Conservation (phyloP, 2,113 vertebrate species). For the Antennarius striatus region DNA sequence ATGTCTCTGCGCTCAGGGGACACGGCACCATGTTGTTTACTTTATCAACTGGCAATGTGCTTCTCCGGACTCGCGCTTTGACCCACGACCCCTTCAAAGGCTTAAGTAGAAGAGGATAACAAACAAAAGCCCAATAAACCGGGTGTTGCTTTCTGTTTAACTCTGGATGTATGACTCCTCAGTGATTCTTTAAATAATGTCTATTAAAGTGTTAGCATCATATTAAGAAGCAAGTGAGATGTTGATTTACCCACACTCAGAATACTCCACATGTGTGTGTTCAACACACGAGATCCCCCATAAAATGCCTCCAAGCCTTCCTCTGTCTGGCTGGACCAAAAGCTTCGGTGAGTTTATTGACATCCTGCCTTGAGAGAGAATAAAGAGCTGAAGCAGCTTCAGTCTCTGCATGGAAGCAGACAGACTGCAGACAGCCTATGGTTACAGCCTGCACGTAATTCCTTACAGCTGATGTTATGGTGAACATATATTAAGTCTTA, state of each 20-base stretch:
- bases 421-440: slow-evolving; percentile 38
- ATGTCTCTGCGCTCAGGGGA: slow-evolving; percentile 40
- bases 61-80: slow-evolving; percentile 29
- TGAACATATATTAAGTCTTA: slow-evolving; percentile 20
- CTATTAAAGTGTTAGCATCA: too few species aligned
- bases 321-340: slow-evolving; percentile 56
- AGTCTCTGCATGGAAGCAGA: slow-evolving; percentile 37
- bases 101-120: slow-evolving; percentile 61
- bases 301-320: slow-evolving; percentile 63
- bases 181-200: too few species aligned
- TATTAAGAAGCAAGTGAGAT: too few species aligned
- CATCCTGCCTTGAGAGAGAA: slow-evolving; percentile 59
- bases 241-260: too few species aligned
- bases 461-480: slow-evolving; percentile 43
- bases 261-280: slow-evolving; percentile 29
- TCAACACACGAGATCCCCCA: slow-evolving; percentile 45
- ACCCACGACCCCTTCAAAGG: slow-evolving; percentile 65
- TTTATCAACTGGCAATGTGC: slow-evolving; percentile 52
- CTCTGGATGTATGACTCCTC: background rate
- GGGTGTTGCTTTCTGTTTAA: slow-evolving; percentile 22
- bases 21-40: slow-evolving; percentile 35
- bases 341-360: slow-evolving; percentile 54
- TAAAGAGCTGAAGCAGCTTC: slow-evolving; percentile 25
- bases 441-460: slow-evolving; percentile 39
- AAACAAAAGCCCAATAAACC: slow-evolving; percentile 50